phyloP scores from a whole-genome alignment of 2,888 invertebrate species.

The Andrena flavipes region DNA sequence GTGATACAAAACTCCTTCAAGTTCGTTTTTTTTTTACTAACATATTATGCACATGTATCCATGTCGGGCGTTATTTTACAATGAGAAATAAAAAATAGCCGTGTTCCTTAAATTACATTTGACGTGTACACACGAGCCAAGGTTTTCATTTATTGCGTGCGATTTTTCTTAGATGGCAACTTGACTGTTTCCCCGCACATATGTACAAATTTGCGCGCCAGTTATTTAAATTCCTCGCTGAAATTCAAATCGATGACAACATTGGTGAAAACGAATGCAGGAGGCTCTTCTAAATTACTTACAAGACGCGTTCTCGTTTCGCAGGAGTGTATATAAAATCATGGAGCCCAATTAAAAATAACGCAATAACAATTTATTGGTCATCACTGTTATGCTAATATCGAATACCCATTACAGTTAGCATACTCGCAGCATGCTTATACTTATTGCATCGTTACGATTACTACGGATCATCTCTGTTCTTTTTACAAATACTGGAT shows the following conservation, averaged over 20 bases:
- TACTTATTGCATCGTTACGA: conserved; percentile 58
- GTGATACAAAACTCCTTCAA: conserved; percentile 7
- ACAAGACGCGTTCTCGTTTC: neutral
- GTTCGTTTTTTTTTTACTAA: conserved; percentile 3
- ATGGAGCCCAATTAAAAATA: conserved; percentile 55
- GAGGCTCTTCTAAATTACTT: neutral
- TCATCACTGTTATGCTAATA: conserved; percentile 54
- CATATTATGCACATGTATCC: neutral
- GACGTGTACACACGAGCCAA: neutral
- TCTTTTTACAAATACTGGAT: conserved; percentile 71
- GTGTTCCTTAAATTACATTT: neutral
- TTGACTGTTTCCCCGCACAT: conserved; percentile 31
- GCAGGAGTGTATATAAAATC: neutral
- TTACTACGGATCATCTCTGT: conserved; percentile 67
- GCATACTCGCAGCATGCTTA: conserved; percentile 31
- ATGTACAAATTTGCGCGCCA: neutral
- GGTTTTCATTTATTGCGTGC: neutral
- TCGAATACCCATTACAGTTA: conserved; percentile 48
- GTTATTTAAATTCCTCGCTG: neutral
- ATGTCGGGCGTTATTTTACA: neutral
- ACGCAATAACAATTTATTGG: conserved; percentile 75
- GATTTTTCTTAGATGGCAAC: neutral
- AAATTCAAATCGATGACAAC: neutral
- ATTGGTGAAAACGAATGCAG: neutral
- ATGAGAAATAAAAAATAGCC: neutral